These are phyloP conservation scores for Notocelia uddmanniana DNA, from an alignment of 2,888 invertebrate species.

Conservation along the genomic window DNA sequence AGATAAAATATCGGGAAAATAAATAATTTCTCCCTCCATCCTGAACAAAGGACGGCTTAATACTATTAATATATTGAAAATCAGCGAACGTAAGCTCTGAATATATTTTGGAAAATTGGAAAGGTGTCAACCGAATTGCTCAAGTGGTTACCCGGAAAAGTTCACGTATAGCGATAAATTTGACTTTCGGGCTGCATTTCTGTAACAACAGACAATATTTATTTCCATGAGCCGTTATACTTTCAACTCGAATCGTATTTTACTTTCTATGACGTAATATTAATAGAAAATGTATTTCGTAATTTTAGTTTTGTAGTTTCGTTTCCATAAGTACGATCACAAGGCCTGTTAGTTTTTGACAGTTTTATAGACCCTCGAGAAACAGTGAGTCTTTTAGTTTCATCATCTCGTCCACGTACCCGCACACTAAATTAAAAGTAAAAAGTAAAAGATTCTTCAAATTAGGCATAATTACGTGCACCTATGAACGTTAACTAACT, in stretches of 20 bases:
- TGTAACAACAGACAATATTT: conserved; percentile 5
- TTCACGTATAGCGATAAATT: conserved; percentile 14
- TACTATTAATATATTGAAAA: conserved; percentile 42
- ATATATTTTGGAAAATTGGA: conserved; percentile 28
- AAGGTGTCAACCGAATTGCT: conserved; percentile 29
- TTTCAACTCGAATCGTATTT: not conserved
- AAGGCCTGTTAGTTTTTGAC: too few relatives aligned
- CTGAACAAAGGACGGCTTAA: conserved; percentile 45
- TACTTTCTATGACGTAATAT: not conserved
- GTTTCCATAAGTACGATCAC: too few relatives aligned
- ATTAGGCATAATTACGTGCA: too few relatives aligned
- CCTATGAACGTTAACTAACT: too few relatives aligned
- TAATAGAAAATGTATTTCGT: not conserved
- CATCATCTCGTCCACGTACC: too few relatives aligned
- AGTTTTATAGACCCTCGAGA: too few relatives aligned
- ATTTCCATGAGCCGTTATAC: not conserved
- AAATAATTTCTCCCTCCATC: conserved; percentile 42
- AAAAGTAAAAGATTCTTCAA: too few relatives aligned
- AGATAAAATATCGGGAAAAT: conserved; percentile 46
- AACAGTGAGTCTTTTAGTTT: too few relatives aligned
- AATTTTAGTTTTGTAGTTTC: too few relatives aligned
- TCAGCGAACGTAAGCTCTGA: conserved; percentile 23
- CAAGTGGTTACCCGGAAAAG: conserved; percentile 8
- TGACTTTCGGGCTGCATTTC: conserved; percentile 11
- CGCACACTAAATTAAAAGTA: too few relatives aligned